Evolutionary conservation across 2,113 vertebrate species (phyloP).

Genomic region (Podarcis raffonei): DNA sequence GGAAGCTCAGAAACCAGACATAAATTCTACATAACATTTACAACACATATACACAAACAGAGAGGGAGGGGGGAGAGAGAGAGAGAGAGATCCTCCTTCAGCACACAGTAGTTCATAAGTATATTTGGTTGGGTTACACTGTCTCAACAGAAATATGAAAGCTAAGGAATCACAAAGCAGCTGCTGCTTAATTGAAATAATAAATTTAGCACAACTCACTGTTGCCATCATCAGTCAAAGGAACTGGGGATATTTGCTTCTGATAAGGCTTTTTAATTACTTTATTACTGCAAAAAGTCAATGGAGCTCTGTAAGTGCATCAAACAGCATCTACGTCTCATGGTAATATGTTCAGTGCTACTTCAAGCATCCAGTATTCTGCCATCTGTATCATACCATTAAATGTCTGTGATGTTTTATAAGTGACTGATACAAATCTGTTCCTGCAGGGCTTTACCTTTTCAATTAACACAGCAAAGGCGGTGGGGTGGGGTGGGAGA

Average conservation of each 20-base stretch:
- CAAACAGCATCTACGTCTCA: not conserved
- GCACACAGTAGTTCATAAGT: not conserved
- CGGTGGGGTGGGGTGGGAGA: not conserved
- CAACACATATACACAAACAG: not conserved
- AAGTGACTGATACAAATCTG: not conserved
- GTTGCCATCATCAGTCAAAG: not conserved
- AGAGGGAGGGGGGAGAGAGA: no score
- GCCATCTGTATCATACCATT: no score
- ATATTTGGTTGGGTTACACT: slow-evolving; percentile 10
- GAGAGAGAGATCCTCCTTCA: no score
- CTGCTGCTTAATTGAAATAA: slow-evolving; percentile 33
- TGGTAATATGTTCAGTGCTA: not conserved
- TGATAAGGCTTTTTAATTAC: not conserved
- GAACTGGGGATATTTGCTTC: not conserved
- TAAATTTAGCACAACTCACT: not conserved
- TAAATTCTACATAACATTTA: not conserved
- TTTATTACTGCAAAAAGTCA: not conserved
- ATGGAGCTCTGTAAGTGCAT: not conserved
- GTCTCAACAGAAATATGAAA: slow-evolving; percentile 7
- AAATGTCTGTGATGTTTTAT: not conserved
- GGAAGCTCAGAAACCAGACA: slow-evolving; percentile 2
- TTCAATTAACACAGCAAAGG: not conserved
- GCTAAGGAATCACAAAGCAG: slow-evolving; percentile 26
- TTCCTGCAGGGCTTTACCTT: not conserved
- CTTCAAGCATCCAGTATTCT: not conserved